Percentiles rank a stretch among this genome's conserved stretches.
Evolutionary conservation across 2,113 vertebrate species (phyloP).

Genomic region (Rallus limicola): DNA sequence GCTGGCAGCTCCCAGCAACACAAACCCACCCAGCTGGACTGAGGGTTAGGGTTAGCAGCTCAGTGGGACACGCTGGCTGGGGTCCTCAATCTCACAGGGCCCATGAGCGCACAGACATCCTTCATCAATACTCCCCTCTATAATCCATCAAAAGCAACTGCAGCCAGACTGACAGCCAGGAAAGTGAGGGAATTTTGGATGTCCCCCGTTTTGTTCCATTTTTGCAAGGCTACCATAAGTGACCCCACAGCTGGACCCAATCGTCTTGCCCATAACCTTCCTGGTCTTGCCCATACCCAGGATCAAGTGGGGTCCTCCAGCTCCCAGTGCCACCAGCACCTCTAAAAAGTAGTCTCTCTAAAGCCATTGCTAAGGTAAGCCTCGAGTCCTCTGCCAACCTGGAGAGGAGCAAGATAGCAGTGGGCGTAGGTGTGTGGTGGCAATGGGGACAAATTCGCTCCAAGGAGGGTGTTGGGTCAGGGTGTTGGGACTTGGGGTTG

Average conservation of each 20-base stretch:
- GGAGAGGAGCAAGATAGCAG: neutral
- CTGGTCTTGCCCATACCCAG: neutral
- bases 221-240: neutral
- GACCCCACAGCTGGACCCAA: neutral
- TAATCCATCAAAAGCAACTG: neutral
- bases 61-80: neutral
- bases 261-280: neutral
- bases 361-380: neutral
- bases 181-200: neutral
- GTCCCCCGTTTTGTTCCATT: neutral
- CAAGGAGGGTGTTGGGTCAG: neutral
- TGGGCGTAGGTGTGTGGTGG: neutral
- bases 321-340: neutral
- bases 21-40: neutral
- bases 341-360: neutral
- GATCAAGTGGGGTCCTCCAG: neutral
- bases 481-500: rapidly evolving
- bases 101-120: neutral
- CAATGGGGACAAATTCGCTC: neutral
- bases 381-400: neutral
- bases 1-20: neutral
- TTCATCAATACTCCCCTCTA: neutral
- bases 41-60: neutral
- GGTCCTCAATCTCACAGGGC: neutral
- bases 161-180: neutral